Conservation (phyloP, 2,888 invertebrate species). For the Acronicta alni region DNA sequence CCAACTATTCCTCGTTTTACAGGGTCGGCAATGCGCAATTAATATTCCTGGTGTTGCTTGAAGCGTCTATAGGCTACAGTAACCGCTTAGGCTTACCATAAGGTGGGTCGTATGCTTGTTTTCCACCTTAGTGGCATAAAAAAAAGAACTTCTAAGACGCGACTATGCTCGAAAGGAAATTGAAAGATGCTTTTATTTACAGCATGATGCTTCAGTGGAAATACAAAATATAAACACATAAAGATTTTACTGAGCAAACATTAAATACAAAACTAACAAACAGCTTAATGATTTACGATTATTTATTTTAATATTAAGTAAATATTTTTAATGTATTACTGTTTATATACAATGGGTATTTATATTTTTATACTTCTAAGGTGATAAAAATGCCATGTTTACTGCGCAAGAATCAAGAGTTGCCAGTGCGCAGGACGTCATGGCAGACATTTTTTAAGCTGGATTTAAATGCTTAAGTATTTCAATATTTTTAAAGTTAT, state of each 20-base stretch:
- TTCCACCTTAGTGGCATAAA: too few species aligned
- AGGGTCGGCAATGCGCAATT: too few species aligned
- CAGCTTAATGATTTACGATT: conserved; percentile 13
- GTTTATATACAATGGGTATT: background rate
- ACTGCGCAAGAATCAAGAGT: background rate
- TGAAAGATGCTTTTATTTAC: background rate
- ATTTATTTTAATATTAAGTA: conserved; percentile 7
- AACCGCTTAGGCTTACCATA: too few species aligned
- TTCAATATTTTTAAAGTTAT: too few species aligned
- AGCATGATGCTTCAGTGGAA: background rate
- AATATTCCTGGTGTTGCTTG: too few species aligned
- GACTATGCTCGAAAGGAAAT: too few species aligned
- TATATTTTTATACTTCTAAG: background rate
- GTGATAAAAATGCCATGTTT: conserved; percentile 2
- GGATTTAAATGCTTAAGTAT: too few species aligned
- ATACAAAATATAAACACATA: conserved; percentile 8
- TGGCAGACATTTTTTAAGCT: background rate
- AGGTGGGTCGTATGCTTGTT: too few species aligned
- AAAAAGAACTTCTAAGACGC: too few species aligned
- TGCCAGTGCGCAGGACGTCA: background rate
- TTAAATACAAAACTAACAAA: conserved; percentile 5
- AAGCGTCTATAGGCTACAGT: too few species aligned
- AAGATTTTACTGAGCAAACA: conserved; percentile 3
- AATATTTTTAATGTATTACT: conserved; percentile 3
- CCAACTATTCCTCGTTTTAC: too few species aligned